Evolutionary conservation across 1,140 invertebrate genomes (phyloP).

Genomic region (Galleria mellonella): DNA sequence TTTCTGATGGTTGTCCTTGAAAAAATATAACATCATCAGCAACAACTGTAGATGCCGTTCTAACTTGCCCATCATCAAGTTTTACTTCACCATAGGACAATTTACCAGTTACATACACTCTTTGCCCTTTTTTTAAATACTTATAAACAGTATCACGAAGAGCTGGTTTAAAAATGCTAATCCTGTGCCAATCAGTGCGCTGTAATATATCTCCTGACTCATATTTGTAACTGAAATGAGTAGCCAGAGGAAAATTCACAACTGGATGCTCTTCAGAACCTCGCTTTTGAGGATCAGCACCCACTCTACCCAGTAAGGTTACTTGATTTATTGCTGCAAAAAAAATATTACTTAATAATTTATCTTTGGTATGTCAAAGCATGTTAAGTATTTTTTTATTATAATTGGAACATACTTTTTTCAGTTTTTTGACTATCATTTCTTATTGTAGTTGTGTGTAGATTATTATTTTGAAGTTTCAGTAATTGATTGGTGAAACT

Average conservation of each 20-base stretch:
- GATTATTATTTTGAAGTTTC: constrained; percentile 4
- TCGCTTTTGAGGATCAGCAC: constrained; percentile 88
- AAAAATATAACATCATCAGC: constrained; percentile 93
- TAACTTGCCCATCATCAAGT: constrained; percentile 82
- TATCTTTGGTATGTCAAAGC: too few relatives aligned
- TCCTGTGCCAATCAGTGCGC: constrained; percentile 92
- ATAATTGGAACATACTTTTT: constrained; percentile 28
- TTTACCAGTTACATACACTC: constrained; percentile 88
- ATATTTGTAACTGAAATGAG: constrained; percentile 89
- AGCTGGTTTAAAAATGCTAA: constrained; percentile 90
- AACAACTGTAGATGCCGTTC: constrained; percentile 85
- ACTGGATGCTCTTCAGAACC: constrained; percentile 89
- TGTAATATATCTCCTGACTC: constrained; percentile 86
- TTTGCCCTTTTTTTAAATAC: constrained; percentile 90
- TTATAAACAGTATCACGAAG: constrained; percentile 86
- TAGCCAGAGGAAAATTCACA: constrained; percentile 92
- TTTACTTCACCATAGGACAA: constrained; percentile 91
- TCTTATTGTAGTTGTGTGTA: constrained; percentile 10
- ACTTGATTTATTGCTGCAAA: constrained; percentile 91
- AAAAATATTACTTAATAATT: constrained; percentile 4
- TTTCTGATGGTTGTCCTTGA: constrained; percentile 34
- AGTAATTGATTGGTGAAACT: constrained; percentile 1
- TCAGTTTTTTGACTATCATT: constrained; percentile 29
- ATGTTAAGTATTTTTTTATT: too few relatives aligned
- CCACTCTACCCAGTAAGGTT: constrained; percentile 89